Conservation (phyloP, 2,888 invertebrate genomes). For the Belgica antarctica region DNA sequence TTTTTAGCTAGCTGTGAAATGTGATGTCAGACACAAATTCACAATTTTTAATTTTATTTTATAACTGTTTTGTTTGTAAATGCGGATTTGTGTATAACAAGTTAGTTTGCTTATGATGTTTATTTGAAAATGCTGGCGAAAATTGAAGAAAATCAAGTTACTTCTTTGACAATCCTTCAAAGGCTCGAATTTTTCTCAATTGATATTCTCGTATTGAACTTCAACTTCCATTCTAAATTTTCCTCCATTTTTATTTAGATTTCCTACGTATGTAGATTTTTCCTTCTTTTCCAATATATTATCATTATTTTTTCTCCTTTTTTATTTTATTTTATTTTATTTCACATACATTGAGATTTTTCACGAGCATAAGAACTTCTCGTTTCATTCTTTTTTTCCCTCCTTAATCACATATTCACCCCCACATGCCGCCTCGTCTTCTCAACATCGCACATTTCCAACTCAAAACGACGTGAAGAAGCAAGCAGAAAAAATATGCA, state of each 20-base stretch:
- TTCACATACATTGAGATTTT: constrained; percentile 1
- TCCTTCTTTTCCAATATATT: background rate
- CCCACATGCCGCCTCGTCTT: constrained; percentile 1
- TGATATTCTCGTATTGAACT: no score
- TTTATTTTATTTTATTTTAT: background rate
- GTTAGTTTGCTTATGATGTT: no score
- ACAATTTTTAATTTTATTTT: no score
- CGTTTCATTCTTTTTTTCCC: background rate
- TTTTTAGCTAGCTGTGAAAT: no score
- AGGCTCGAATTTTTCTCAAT: no score
- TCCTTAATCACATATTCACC: constrained; percentile 28
- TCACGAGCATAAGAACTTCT: constrained; percentile 6
- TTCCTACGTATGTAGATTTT: constrained; percentile 8
- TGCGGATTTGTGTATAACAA: no score
- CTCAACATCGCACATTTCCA: background rate
- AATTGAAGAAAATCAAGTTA: no score
- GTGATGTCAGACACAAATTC: no score
- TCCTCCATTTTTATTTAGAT: background rate
- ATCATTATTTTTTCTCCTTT: background rate
- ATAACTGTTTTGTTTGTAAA: no score
- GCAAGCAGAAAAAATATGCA: constrained; percentile 11
- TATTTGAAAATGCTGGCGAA: no score
- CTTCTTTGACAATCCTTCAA: no score
- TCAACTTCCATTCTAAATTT: no score
- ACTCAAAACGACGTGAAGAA: background rate